Evolutionary conservation across 1,140 invertebrate genomes (phyloP).

Genomic region (Metaphire vulgaris): DNA sequence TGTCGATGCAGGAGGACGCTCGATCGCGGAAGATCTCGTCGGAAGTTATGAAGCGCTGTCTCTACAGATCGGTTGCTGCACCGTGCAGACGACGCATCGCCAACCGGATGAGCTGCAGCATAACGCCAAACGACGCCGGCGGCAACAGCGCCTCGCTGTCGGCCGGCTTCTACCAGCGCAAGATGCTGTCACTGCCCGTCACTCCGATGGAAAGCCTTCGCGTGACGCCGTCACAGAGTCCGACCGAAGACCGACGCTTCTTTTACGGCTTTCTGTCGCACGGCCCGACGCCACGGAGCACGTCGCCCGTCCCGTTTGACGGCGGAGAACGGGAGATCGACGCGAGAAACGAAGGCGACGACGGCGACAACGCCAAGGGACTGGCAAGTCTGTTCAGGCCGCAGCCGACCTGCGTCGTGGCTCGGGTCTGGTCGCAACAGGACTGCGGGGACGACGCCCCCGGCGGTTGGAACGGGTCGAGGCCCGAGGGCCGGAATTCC

Average conservation of each 20-base stretch:
- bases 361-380: conserved; percentile 19
- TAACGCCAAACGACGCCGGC: too few species aligned
- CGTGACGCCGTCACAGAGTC: conserved; percentile 15
- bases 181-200: conserved; percentile 25
- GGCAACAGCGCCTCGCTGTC: background rate
- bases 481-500: too few species aligned
- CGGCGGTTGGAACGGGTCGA: background rate
- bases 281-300: conserved; percentile 23
- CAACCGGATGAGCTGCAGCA: background rate
- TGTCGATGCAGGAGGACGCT: conserved; percentile 31
- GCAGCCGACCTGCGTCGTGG: conserved; percentile 20
- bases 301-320: conserved; percentile 5
- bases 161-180: conserved; percentile 1
- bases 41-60: conserved; percentile 29
- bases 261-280: conserved; percentile 23
- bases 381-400: conserved; percentile 28
- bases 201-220: conserved; percentile 22
- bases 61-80: conserved; percentile 25
- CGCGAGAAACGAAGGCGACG: background rate
- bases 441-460: background rate
- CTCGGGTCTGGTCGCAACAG: background rate
- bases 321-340: conserved; percentile 19
- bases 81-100: conserved; percentile 19
- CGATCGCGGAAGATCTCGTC: conserved; percentile 26
- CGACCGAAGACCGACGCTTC: conserved; percentile 16